Conservation (phyloP, 2,797 vertebrate genomes). For the Lophius americanus region DNA sequence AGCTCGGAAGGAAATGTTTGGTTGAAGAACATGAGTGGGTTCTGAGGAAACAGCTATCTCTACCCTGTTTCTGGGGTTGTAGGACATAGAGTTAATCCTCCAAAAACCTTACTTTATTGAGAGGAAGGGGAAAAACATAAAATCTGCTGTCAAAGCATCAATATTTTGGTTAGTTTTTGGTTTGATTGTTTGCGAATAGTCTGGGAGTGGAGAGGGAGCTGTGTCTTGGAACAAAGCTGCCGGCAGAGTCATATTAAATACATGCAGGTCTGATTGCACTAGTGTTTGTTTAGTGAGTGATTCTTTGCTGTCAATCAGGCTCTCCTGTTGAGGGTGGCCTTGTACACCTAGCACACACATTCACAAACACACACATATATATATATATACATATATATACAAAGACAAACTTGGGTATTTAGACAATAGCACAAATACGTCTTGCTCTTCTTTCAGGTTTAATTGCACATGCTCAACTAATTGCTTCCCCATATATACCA, state of each 20-base stretch:
- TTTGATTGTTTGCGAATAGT: constrained; percentile 7
- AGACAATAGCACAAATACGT: constrained; percentile 39
- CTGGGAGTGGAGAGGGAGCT: constrained; percentile 8
- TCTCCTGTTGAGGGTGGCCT: constrained; percentile 50
- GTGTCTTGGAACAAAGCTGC: constrained; percentile 17
- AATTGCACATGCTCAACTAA: constrained; percentile 51
- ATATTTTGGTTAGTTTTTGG: constrained; percentile 14
- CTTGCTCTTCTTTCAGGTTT: constrained; percentile 32
- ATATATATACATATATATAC: constrained; percentile 2
- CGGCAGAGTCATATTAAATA: constrained; percentile 17
- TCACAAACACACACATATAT: not conserved
- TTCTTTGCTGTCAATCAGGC: constrained; percentile 48
- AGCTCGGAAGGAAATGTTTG: not conserved
- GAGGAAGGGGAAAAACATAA: not conserved
- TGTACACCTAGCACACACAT: constrained; percentile 13
- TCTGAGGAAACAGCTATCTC: constrained; percentile 14
- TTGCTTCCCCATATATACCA: constrained; percentile 60
- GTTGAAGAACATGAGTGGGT: not conserved
- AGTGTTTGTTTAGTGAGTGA: constrained; percentile 27
- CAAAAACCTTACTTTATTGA: not conserved
- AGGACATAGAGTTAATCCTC: constrained; percentile 9
- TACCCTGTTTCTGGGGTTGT: constrained; percentile 11
- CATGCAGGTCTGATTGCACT: constrained; percentile 18
- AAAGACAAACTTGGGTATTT: constrained; percentile 14
- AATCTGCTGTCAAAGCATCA: constrained; percentile 2